phyloP scores from a whole-genome alignment of 2,888 invertebrate genomes.

The Neuroscelio doddi region DNA sequence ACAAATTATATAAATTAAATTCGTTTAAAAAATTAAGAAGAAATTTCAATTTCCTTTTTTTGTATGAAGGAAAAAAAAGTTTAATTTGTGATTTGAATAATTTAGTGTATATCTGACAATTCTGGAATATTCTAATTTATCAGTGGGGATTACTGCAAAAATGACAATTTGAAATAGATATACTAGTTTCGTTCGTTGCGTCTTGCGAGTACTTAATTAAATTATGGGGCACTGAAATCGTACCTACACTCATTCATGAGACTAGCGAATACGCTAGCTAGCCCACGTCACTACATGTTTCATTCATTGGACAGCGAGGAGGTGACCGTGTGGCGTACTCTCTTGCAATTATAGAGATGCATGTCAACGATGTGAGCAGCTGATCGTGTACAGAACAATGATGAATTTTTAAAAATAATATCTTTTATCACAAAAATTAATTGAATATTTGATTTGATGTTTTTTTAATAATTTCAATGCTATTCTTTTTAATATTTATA shows the following conservation, averaged over 20 bases:
- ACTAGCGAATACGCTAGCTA: conserved; percentile 45
- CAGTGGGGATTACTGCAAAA: conserved; percentile 28
- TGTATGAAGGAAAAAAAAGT: no score
- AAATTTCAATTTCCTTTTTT: no score
- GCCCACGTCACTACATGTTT: conserved; percentile 54
- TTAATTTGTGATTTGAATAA: no score
- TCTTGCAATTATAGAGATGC: conserved; percentile 44
- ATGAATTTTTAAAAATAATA: not conserved
- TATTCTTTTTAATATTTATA: no score
- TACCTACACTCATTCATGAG: conserved; percentile 63
- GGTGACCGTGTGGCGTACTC: conserved; percentile 49
- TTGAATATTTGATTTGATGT: no score
- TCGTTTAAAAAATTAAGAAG: no score
- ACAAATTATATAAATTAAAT: no score
- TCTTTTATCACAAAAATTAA: no score
- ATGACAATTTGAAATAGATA: conserved; percentile 37
- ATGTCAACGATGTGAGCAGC: conserved; percentile 39
- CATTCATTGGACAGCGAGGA: conserved; percentile 58
- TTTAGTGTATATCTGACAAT: no score
- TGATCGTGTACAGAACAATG: conserved; percentile 23
- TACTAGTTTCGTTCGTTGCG: conserved; percentile 34
- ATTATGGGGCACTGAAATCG: conserved; percentile 64
- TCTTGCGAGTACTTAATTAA: conserved; percentile 59
- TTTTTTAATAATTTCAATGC: no score
- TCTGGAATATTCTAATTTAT: no score